Conservation (phyloP, 2,888 invertebrate species). For the Oxytorus armatus region DNA sequence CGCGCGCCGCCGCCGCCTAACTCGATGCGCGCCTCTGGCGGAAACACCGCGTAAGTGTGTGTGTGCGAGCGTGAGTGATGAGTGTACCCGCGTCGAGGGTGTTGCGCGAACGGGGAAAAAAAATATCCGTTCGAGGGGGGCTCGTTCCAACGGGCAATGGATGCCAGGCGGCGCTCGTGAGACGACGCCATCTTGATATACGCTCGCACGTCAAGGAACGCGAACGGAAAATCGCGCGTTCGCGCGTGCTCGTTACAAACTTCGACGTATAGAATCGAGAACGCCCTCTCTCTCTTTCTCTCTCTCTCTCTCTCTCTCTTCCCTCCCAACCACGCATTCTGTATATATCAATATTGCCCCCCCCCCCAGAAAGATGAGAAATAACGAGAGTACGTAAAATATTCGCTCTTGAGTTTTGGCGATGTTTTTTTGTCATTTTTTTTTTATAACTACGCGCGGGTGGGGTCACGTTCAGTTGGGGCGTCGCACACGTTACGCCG, state of each 20-base stretch:
- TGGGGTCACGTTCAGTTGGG: conserved; percentile 12
- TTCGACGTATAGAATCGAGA: conserved; percentile 38
- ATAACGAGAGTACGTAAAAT: background rate
- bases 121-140: conserved; percentile 58
- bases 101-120: conserved; percentile 60
- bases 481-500: conserved; percentile 20
- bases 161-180: conserved; percentile 78
- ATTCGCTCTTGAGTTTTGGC: background rate
- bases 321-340: too few species aligned
- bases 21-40: conserved; percentile 36
- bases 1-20: conserved; percentile 41
- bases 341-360: too few species aligned
- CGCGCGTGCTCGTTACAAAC: conserved; percentile 44
- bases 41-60: conserved; percentile 27
- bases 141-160: conserved; percentile 78
- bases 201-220: conserved; percentile 81
- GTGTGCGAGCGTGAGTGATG: too few species aligned
- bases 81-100: too few species aligned
- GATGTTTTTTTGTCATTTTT: background rate
- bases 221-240: conserved; percentile 65
- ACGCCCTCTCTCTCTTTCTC: conserved; percentile 42
- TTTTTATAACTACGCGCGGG: conserved; percentile 8
- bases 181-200: conserved; percentile 84
- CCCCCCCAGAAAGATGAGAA: background rate
- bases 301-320: too few species aligned